phyloP scores from a whole-genome alignment of 2,113 vertebrate genomes.

The Kobus ellipsiprymnus region DNA sequence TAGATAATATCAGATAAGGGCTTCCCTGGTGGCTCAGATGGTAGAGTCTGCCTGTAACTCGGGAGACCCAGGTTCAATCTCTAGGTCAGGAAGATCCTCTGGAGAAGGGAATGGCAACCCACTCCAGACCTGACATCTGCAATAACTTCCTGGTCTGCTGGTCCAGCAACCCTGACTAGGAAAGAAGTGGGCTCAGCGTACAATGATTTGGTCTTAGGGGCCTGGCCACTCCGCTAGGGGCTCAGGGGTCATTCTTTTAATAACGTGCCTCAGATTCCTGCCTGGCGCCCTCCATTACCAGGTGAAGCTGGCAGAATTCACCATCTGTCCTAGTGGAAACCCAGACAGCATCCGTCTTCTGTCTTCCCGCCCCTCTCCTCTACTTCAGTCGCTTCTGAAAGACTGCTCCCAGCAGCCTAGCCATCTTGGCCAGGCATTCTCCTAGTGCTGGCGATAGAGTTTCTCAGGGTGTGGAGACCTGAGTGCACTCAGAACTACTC shows the following conservation, averaged over 20 bases:
- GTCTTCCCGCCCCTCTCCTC: background rate
- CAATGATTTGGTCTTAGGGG: background rate
- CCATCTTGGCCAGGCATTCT: background rate
- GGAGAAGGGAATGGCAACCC: background rate
- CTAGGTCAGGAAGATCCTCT: background rate
- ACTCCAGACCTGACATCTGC: background rate
- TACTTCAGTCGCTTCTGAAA: background rate
- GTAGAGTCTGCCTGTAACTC: background rate
- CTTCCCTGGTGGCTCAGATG: background rate
- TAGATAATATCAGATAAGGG: background rate
- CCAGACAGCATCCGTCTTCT: background rate
- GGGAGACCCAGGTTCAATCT: background rate
- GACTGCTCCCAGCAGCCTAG: background rate
- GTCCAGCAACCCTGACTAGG: background rate
- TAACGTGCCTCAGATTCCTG: background rate
- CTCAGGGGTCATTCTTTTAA: background rate
- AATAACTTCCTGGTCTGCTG: background rate
- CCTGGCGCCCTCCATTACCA: background rate
- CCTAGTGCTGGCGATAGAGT: background rate
- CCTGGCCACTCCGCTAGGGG: background rate
- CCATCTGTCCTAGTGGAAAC: background rate
- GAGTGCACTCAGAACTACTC: background rate
- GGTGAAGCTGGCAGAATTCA: background rate
- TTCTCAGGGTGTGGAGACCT: background rate
- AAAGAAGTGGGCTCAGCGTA: background rate